Base-by-base conservation (phyloP, 2,888 invertebrate genomes). In the Patella pellucida region DNA sequence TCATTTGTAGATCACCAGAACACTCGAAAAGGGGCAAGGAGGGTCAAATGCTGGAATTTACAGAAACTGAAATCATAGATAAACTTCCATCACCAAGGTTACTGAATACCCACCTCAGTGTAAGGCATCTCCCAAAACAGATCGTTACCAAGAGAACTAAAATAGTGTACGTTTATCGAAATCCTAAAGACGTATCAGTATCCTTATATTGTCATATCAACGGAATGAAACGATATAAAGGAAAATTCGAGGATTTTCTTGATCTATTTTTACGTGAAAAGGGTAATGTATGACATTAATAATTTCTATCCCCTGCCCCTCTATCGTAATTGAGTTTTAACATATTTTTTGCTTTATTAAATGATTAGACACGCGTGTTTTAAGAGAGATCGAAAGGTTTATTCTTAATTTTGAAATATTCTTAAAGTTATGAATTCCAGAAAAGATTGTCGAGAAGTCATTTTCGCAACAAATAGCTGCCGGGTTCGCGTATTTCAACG, bases 241-340 rank as follows among this genome's bases (percentile, higher is more conserved):
- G 83, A 52, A 73, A 76, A 54, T 82, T 80, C 79, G 75, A 80
- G 15, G 52, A 77, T 72, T 81, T 81, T 67, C 72, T 80, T 12
- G 72, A 75, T 2, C 14, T 79, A 27, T 83, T 83, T 73, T 14
- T 81, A n/a, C 68, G 79, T 12, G 76, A 77, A 31, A 75, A 81
- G 68, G 50, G 84, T 84, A 77, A 80, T 41, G 81, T 70, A 50
- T 62, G 14, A 23, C 7, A 9, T 3, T 41, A 5, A 5, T 41
- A 1, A 41, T 41, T 41, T 41, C 41, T 9, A 41, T 41, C 41
- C 41, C 31, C 41, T 41, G 7, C 9, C 41, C 9, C 41, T 41
- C 41, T 41, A 41, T 9, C 9, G 7, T 41, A 41, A 41, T 41
- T 41, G 7, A 41, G 41, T 41, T 41, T 41, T 4, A 41, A 41